Conservation (phyloP, 2,797 vertebrate species). For the Manis javanica region DNA sequence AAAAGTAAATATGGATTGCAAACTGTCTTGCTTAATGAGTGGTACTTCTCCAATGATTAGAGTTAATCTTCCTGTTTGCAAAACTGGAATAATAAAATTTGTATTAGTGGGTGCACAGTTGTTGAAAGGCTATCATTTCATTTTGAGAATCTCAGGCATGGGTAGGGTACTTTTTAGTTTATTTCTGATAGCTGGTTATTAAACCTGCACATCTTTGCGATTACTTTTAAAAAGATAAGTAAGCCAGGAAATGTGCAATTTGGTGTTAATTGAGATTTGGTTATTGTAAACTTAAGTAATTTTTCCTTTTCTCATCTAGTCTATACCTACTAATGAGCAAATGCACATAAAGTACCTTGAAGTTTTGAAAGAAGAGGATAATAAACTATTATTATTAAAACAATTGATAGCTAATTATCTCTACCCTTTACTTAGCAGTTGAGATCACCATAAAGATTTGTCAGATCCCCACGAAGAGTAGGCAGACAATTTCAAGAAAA, state of each 20-base stretch:
- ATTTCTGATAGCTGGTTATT: constrained; percentile 6
- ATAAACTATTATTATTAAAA: neutral
- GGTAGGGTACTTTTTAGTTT: neutral
- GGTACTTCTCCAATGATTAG: neutral
- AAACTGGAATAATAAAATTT: neutral
- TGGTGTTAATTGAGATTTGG: neutral
- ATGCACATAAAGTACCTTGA: neutral
- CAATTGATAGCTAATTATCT: neutral
- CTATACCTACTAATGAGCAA: constrained; percentile 18
- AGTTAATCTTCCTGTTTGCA: neutral
- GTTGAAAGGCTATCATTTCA: neutral
- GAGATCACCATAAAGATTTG: neutral
- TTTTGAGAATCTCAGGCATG: neutral
- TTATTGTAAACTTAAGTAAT: neutral
- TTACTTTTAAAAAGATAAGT: constrained; percentile 9
- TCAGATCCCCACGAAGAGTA: neutral
- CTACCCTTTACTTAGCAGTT: neutral
- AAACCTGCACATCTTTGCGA: neutral
- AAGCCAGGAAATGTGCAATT: neutral
- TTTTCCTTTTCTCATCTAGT: neutral
- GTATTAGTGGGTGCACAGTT: neutral
- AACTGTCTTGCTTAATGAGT: constrained; percentile 4
- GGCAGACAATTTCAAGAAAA: neutral
- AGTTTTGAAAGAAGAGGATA: neutral
- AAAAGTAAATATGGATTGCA: neutral